Evolutionary conservation across 1,140 invertebrate genomes (phyloP).

Genomic region (Drosophila orena): DNA sequence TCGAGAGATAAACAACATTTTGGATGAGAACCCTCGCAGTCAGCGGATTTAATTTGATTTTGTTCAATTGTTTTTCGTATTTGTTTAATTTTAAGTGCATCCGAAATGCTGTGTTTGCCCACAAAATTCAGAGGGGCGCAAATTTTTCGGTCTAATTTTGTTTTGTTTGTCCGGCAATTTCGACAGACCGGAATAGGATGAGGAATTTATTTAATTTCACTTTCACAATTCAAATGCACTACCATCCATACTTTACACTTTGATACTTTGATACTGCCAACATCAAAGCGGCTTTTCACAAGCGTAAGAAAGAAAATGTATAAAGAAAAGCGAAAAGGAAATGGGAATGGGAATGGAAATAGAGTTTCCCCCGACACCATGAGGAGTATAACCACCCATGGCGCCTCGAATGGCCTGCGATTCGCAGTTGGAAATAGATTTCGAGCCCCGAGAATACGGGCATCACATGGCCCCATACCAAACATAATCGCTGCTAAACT

Average conservation of each 20-base stretch:
- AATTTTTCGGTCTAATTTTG: not conserved
- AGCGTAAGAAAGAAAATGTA: not conserved
- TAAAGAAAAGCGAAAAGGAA: not conserved
- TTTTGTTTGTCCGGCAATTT: slow-evolving; percentile 16
- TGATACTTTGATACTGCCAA: slow-evolving; percentile 15
- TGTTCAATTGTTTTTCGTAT: slow-evolving; percentile 7
- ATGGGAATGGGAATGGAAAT: slow-evolving; percentile 1
- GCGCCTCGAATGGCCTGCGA: slow-evolving; percentile 7
- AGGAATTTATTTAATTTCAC: slow-evolving; percentile 18
- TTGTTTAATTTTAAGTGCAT: slow-evolving; percentile 5
- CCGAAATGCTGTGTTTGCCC: not conserved
- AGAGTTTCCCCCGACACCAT: slow-evolving; percentile 9
- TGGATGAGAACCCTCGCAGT: slow-evolving; percentile 3
- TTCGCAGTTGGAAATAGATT: slow-evolving; percentile 30
- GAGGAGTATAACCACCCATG: slow-evolving; percentile 24
- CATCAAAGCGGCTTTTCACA: slow-evolving; percentile 30
- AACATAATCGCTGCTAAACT: slow-evolving; percentile 11
- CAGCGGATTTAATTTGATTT: slow-evolving; percentile 20
- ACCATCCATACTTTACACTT: slow-evolving; percentile 6
- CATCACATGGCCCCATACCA: slow-evolving; percentile 33
- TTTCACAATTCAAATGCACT: slow-evolving; percentile 11
- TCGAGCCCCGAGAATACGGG: not conserved
- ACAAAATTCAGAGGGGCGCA: not conserved
- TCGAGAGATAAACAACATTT: slow-evolving; percentile 21
- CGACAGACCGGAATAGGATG: slow-evolving; percentile 2